Evolutionary conservation across 2,888 invertebrate genomes (phyloP).

Genomic region (Polydrusus cervinus): DNA sequence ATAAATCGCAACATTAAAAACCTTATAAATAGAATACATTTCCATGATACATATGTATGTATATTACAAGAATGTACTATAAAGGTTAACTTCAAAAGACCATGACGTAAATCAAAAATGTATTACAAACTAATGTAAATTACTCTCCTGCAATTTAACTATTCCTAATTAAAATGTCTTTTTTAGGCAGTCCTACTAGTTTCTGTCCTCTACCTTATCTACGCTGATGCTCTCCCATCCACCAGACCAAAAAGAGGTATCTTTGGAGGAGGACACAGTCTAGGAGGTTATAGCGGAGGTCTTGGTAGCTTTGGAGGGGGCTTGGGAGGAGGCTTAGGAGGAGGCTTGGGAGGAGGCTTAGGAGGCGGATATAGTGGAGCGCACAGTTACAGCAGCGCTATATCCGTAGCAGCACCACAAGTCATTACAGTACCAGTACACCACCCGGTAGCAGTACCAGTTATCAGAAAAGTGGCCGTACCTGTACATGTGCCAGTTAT

Average conservation of each 20-base stretch:
- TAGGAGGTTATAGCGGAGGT: too few relatives aligned
- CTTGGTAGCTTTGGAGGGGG: too few relatives aligned
- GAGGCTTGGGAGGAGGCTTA: conserved; percentile 31
- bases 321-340: conserved; percentile 67
- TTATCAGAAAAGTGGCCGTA: conserved; percentile 40
- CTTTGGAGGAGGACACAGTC: too few relatives aligned
- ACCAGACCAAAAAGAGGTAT: conserved; percentile 37
- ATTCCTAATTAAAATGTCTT: background rate
- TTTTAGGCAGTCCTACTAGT: conserved; percentile 9
- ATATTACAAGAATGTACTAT: too few relatives aligned
- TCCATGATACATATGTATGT: too few relatives aligned
- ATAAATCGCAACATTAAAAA: too few relatives aligned
- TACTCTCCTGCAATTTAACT: too few relatives aligned
- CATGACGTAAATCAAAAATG: too few relatives aligned
- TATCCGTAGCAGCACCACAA: conserved; percentile 23
- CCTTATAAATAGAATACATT: too few relatives aligned
- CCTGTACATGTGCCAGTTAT: conserved; percentile 44
- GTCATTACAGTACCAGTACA: conserved; percentile 42
- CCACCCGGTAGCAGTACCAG: conserved; percentile 41
- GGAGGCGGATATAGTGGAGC: conserved; percentile 54
- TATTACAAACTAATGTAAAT: too few relatives aligned
- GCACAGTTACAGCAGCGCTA: background rate
- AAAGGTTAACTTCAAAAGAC: too few relatives aligned
- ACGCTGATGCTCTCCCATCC: conserved; percentile 6
- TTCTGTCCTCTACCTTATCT: conserved; percentile 15